Evolutionary conservation across 2,888 invertebrate species (phyloP).

Genomic region (Aspidiotus destructor): DNA sequence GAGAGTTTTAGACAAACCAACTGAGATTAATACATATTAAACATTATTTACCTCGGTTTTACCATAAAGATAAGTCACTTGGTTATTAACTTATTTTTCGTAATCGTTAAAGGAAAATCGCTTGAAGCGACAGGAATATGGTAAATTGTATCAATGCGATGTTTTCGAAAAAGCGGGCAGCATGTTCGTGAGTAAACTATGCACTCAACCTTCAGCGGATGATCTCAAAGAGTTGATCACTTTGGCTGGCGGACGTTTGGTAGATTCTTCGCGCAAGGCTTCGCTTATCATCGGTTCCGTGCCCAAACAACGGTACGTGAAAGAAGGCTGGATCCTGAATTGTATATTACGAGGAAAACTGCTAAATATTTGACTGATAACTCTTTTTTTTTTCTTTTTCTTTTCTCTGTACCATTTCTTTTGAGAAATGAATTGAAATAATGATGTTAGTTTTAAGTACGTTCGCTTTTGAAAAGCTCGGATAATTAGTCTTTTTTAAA

Average conservation of each 20-base stretch:
- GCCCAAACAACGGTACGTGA: conserved; percentile 7
- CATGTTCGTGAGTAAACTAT: conserved; percentile 49
- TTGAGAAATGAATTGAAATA: too few relatives aligned
- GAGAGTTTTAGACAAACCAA: too few relatives aligned
- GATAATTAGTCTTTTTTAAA: too few relatives aligned
- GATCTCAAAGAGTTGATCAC: conserved; percentile 51
- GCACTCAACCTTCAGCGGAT: conserved; percentile 45
- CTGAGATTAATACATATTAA: too few relatives aligned
- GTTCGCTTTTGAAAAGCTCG: too few relatives aligned
- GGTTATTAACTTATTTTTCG: conserved; percentile 3
- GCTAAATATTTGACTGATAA: too few relatives aligned
- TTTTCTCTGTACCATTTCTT: too few relatives aligned
- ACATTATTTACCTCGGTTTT: neutral
- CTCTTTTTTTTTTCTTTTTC: too few relatives aligned
- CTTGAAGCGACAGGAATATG: conserved; percentile 53
- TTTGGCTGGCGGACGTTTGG: conserved; percentile 50
- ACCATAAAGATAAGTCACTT: neutral
- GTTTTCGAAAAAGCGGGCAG: conserved; percentile 50
- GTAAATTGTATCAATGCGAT: conserved; percentile 48
- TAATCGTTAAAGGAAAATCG: conserved; percentile 49
- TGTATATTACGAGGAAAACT: conserved; percentile 43
- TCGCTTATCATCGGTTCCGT: conserved; percentile 48
- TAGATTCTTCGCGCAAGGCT: conserved; percentile 45
- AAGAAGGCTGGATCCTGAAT: conserved; percentile 55
- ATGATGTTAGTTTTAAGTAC: too few relatives aligned